Percentiles rank a stretch among this genome's conserved stretches.
phyloP scores from a whole-genome alignment of 2,797 vertebrate species.

The Synaphobranchus kaupii region DNA sequence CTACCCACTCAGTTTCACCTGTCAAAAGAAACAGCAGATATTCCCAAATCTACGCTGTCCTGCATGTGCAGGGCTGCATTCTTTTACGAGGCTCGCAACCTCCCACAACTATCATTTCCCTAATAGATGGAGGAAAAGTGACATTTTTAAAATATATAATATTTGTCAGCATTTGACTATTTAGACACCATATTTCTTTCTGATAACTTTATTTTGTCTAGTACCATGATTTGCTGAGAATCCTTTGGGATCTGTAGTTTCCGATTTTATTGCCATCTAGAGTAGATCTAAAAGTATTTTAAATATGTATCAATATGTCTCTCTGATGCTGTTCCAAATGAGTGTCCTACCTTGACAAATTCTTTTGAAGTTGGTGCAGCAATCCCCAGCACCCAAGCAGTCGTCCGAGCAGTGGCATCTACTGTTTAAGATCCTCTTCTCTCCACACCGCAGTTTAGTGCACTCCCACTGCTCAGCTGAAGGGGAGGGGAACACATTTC shows the following conservation, averaged over 20 bases:
- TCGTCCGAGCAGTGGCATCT: conserved; percentile 72
- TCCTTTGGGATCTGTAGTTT: neutral
- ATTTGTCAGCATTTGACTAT: neutral
- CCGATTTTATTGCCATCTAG: neutral
- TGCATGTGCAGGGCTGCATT: neutral
- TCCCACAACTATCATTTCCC: neutral
- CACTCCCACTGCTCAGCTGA: conserved; percentile 72
- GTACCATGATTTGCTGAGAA: neutral
- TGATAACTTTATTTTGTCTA: neutral
- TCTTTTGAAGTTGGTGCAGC: conserved; percentile 72
- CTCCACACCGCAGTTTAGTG: conserved; percentile 66
- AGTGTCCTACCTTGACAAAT: conserved; percentile 63
- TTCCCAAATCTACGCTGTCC: neutral
- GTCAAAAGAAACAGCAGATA: neutral
- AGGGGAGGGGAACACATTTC: neutral
- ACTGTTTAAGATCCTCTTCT: conserved; percentile 60
- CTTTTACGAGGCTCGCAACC: neutral
- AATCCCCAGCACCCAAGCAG: conserved; percentile 65
- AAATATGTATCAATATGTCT: neutral
- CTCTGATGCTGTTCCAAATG: neutral
- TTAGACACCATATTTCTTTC: neutral
- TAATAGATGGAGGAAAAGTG: neutral
- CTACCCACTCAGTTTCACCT: conserved; percentile 69
- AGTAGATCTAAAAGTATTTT: neutral
- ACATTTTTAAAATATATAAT: neutral